Evolutionary conservation across 2,113 vertebrate genomes (phyloP).

Genomic region (Austrofundulus limnaeus): DNA sequence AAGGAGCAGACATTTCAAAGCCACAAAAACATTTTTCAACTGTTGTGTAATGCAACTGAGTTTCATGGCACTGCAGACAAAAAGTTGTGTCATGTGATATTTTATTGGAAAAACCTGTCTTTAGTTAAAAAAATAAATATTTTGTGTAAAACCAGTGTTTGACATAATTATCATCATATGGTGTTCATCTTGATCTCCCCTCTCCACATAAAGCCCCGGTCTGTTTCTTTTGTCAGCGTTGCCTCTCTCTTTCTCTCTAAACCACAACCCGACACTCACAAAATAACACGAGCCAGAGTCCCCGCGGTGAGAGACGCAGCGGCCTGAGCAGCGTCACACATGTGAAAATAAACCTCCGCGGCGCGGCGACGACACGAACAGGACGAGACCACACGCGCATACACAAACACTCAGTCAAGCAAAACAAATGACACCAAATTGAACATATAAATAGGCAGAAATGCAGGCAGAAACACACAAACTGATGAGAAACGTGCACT

Average conservation of each 20-base stretch:
- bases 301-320: conserved; percentile 41
- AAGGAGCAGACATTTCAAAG: conserved; percentile 7
- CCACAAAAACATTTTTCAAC: conserved; percentile 13
- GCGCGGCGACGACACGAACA: conserved; percentile 43
- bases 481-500: conserved; percentile 39
- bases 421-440: conserved; percentile 49
- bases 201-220: not conserved
- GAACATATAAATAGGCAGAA: conserved; percentile 47
- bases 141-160: not conserved
- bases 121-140: not conserved
- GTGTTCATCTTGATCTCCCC: not conserved
- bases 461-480: conserved; percentile 51
- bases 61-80: not conserved
- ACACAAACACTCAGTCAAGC: conserved; percentile 20
- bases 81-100: not conserved
- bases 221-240: not conserved
- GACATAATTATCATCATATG: conserved; percentile 7
- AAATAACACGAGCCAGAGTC: conserved; percentile 10
- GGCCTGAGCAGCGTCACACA: conserved; percentile 27
- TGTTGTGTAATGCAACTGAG: conserved; percentile 5
- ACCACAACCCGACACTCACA: conserved; percentile 11
- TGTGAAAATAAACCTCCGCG: conserved; percentile 60
- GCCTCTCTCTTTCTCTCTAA: not conserved
- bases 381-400: conserved; percentile 38
- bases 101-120: not conserved